Percentiles rank a stretch among this genome's conserved stretches.
phyloP scores from a whole-genome alignment of 2,888 invertebrate species.

The Hypsopygia costalis region DNA sequence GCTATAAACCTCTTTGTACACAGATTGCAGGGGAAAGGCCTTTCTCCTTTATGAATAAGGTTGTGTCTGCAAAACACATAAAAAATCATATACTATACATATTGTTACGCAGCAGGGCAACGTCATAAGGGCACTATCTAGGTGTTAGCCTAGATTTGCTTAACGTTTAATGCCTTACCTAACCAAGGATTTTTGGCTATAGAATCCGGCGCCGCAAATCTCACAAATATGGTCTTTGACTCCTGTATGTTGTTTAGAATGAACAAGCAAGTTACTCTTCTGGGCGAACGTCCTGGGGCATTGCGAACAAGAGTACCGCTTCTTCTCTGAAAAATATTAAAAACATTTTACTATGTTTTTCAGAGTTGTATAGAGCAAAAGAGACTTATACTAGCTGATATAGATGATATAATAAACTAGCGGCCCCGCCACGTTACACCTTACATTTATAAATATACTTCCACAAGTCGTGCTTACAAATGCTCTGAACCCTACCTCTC shows the following conservation, averaged over 20 bases:
- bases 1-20: conserved; percentile 73
- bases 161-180: conserved; percentile 59
- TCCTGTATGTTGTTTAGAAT: conserved; percentile 68
- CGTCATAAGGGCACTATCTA: too few species aligned
- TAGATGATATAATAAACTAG: too few species aligned
- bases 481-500: too few species aligned
- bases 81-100: conserved; percentile 1
- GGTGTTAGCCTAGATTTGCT: too few species aligned
- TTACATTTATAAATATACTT: too few species aligned
- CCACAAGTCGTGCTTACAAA: too few species aligned
- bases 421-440: too few species aligned
- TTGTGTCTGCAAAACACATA: conserved; percentile 61
- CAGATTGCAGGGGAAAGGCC: conserved; percentile 66
- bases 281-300: conserved; percentile 70
- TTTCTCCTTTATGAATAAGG: conserved; percentile 72
- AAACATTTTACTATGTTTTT: conserved; percentile 1
- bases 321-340: conserved; percentile 54
- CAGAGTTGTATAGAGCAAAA: too few species aligned
- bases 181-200: conserved; percentile 70
- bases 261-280: conserved; percentile 59
- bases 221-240: conserved; percentile 75
- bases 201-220: conserved; percentile 73
- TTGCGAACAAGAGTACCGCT: conserved; percentile 66
- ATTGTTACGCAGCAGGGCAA: too few species aligned
- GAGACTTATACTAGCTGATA: too few species aligned